Evolutionary conservation across 1,140 invertebrate species (phyloP), one percentile per base, ranked within the genome.

Genomic region (Teleopsis dalmanni): DNA sequence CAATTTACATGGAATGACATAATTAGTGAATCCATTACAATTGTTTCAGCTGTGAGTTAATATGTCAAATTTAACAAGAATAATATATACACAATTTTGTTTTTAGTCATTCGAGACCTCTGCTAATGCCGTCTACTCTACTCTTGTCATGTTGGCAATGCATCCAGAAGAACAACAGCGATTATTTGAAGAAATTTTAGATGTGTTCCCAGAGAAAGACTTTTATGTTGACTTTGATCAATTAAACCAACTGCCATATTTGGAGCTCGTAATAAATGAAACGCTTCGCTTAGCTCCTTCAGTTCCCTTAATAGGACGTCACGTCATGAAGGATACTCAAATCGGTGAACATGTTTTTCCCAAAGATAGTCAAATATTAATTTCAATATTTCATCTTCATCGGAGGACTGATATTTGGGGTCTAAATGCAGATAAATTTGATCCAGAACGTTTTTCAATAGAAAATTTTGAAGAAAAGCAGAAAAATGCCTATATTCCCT

Each of bases 391-490:
- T 41, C 23, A 47, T 44, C 11, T 70, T 52, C 69, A 70, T 62
- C 57, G 67, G 13, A 19, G 40, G n/a, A 43, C 38, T 11, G 44
- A 50, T 16, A 35, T 53, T 11, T 58, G 56, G 56, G 53, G 74
- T 53, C 71, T 75, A 16, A 70, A 81, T 45, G 80, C 81, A 2
- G 71, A 79, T 27, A 54, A 57, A 13, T 83, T 80, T 57, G 66
- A 81, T 60, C 80, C 80, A 0, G 77, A 81, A 31, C 60, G 78
- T 52, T 83, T 82, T 60, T 51, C 73, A 9, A 72, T 73, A 13
- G 57, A 59, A 33, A 65, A 70, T 42, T 48, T 58, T 6, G 47
- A 47, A n/a, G 48, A 70, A 38, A 56, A 69, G 50, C 56, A 73
- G 49, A 60, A 70, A 1, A 72, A 59, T 55, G 68, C 64, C 1